Conservation (phyloP, 2,797 vertebrate genomes). For the Bufotes viridis region DNA sequence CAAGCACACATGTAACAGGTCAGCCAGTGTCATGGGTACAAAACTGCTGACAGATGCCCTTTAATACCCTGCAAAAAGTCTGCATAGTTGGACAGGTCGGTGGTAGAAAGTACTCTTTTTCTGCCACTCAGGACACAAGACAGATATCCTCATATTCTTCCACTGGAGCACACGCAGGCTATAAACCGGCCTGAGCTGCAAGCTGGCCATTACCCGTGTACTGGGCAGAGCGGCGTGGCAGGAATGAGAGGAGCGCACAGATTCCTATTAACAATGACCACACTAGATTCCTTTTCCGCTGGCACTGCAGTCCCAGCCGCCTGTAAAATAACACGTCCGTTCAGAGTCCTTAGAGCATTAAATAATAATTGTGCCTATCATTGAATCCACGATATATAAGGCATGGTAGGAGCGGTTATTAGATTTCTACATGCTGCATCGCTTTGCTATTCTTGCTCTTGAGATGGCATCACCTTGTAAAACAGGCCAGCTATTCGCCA, state of each 20-base stretch:
- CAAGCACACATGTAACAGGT: no score
- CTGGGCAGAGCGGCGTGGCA: neutral
- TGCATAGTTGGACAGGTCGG: no score
- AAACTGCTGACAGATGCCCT: no score
- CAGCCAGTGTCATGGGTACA: no score
- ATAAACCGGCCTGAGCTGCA: neutral
- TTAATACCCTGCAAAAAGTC: no score
- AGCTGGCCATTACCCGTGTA: neutral
- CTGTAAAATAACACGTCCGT: neutral
- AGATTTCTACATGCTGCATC: conserved; percentile 17
- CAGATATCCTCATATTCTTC: neutral
- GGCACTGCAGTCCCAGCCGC: neutral
- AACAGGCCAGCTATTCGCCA: neutral
- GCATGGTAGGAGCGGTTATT: neutral
- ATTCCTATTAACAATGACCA: neutral
- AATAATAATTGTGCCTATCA: neutral
- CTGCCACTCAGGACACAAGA: neutral
- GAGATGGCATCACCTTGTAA: neutral
- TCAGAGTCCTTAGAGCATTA: neutral
- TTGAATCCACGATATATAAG: conserved; percentile 33
- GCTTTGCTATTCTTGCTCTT: neutral
- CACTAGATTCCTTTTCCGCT: neutral
- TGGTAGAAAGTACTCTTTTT: neutral
- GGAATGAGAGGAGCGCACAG: neutral
- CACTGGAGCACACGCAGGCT: neutral